Evolutionary conservation across 1,140 invertebrate species (phyloP), one percentile per base, ranked within the genome.

Genomic region (Hylaeus volcanicus): DNA sequence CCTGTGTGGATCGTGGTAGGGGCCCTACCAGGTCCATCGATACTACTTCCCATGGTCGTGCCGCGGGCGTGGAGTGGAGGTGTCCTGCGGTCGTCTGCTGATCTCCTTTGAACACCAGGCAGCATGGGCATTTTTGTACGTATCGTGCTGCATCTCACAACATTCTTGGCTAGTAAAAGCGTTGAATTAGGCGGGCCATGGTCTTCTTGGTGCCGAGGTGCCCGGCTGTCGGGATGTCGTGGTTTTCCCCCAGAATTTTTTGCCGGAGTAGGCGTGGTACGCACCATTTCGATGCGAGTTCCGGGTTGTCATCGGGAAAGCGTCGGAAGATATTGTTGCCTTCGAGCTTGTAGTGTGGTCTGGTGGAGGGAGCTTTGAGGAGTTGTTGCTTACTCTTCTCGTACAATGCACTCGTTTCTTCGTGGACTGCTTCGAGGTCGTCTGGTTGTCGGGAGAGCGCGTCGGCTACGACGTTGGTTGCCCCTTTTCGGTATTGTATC

Each of bases 401-500:
- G 11, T 14, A 11, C 55, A 56, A 1, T 11, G 11, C 4, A 4
- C 8, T 11, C 1, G 4, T 11, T 14, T 1, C 14, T 56, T 4
- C 1, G 11, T 56, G 4, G 55, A 15, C 14, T 12, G 14, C 55
- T 11, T 2, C 41, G 26, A 41, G 43, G n/a, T 11, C 51, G 81
- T 73, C 2, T 58, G 14, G 12, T 53, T 15, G 5, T 69, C 70
- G 37, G 84, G 51, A 5, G 51, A 51, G n/a, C 61, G 63, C 41
- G 61, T 83, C 3, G 56, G 63, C 51, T 9, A 83, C 8, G 41
- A 74, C 1, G 74, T 76, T 39, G 14, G 48, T 6, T 37, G n/a
- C 39, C 53, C n/a, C 69, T 6, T 37, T 2, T 39, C 53, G 51
- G 51, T 71, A 58, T 15, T 41, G 0, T 5, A 71, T 41, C 53